Base-by-base conservation (phyloP, 2,888 invertebrate species). In the Lacanobia oleracea region DNA sequence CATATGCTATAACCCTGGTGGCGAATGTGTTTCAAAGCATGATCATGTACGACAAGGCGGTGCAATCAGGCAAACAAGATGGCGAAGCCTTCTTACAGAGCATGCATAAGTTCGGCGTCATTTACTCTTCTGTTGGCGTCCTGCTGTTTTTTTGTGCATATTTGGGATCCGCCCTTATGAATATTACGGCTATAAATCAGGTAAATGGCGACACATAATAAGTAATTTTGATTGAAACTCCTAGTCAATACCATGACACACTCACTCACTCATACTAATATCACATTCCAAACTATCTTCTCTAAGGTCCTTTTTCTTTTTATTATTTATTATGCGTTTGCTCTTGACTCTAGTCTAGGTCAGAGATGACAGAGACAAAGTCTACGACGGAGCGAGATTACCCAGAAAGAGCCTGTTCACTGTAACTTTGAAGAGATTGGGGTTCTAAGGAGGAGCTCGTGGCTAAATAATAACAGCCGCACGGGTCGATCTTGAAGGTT, bases 181-280 rank as follows among this genome's bases (percentile, higher is more conserved):
- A 97, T 91, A 96, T 97, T 76, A 96, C 97, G 0, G 97, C 98
- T 8, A 96, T 97, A 79, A 96, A 96, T 87, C 97, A 97, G 94
- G 97, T 97, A 88, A 72, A 61, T 27, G 2, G 1, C 6, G n/a
- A 27, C 3, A 27, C 27, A 27, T 27, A 27, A 27, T 27, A 27
- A 27, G n/a, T n/a, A n/a, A 50, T 9, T 50, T n/a, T 50, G 50
- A 50, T 21, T n/a, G n/a, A n/a, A 16, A 9, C 16, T 50, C n/a
- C n/a, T 7, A 21, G 8, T 50, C 0, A 50, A 50, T 21, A 50
- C 10, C 5, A 50, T n/a, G n/a, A n/a, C 0, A 18, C 5, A 2
- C 2, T 2, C 5, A 33, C 33, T 48, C 18, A 18, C 48, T n/a
- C 16, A 16, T n/a, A 45, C 4, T 45, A 16, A 45, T 45, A 45